Evolutionary conservation across 2,113 vertebrate genomes (phyloP).

Genomic region (Campylorhamphus procurvoides): DNA sequence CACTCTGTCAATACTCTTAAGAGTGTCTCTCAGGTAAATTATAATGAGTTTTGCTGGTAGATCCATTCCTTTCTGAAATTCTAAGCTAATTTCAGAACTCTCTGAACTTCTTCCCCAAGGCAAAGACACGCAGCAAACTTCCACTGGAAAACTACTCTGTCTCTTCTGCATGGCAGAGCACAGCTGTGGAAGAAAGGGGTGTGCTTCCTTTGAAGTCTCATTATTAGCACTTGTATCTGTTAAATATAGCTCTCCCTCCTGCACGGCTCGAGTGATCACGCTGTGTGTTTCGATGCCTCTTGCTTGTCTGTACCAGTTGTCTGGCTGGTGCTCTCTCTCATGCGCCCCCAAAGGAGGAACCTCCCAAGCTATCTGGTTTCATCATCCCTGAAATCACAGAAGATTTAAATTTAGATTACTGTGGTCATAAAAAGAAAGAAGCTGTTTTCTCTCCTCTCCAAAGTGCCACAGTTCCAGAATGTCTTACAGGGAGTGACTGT

Average conservation of each 20-base stretch:
- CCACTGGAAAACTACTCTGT: slow-evolving; percentile 20
- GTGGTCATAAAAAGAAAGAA: not conserved
- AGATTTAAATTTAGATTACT: not conserved
- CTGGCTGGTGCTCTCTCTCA: not conserved
- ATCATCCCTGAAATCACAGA: not conserved
- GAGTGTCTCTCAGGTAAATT: not conserved
- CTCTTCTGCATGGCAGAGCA: not conserved
- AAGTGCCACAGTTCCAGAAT: not conserved
- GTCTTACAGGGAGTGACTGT: not conserved
- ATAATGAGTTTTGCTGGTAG: not conserved
- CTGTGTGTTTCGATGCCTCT: not conserved
- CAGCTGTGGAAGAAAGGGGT: slow-evolving; percentile 16
- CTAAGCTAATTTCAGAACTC: not conserved
- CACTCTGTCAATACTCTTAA: not conserved
- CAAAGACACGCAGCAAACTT: not conserved
- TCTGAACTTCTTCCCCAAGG: slow-evolving; percentile 30
- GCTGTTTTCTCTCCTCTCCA: not conserved
- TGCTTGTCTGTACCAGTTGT: not conserved
- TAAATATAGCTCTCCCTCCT: not conserved
- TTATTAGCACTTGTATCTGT: slow-evolving; percentile 3
- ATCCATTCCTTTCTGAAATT: slow-evolving; percentile 26
- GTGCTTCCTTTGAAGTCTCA: slow-evolving; percentile 26
- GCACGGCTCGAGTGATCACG: fast-evolving
- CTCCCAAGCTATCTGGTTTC: not conserved
- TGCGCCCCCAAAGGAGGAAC: not conserved